Evolutionary conservation across 2,113 vertebrate genomes (phyloP).

Genomic region (Dinomys branickii): DNA sequence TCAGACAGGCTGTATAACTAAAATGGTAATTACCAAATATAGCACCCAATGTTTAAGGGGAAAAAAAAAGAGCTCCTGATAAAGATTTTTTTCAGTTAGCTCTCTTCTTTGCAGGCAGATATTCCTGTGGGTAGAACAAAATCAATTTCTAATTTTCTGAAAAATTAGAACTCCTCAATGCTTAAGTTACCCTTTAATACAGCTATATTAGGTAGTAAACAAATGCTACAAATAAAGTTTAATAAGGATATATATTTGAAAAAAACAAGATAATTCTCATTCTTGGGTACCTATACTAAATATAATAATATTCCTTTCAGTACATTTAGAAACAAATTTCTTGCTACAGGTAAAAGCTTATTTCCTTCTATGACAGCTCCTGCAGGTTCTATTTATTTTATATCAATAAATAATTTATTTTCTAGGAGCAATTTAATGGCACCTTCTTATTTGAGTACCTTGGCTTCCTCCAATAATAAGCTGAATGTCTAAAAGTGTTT

Average conservation of each 20-base stretch:
- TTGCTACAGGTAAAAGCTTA: slow-evolving; percentile 15
- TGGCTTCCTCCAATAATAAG: neutral
- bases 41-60: neutral
- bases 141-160: slow-evolving; percentile 35
- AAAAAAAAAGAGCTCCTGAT: neutral
- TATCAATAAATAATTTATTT: slow-evolving; percentile 20
- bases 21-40: slow-evolving; percentile 46
- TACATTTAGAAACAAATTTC: slow-evolving; percentile 40
- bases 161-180: slow-evolving; percentile 52
- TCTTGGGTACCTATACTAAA: neutral
- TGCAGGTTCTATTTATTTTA: neutral
- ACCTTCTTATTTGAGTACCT: neutral
- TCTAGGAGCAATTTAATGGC: neutral
- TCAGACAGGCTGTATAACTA: slow-evolving; percentile 23
- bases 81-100: slow-evolving; percentile 3
- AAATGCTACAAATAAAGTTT: slow-evolving; percentile 7
- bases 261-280: neutral
- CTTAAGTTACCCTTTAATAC: slow-evolving; percentile 4
- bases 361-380: neutral
- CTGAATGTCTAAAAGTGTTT: neutral
- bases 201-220: neutral
- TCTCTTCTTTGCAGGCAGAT: slow-evolving; percentile 19
- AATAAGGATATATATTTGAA: neutral
- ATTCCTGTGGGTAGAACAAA: slow-evolving; percentile 28
- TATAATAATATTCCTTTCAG: neutral